Evolutionary conservation across 2,797 vertebrate genomes (phyloP).

Genomic region (Babyrousa celebensis): DNA sequence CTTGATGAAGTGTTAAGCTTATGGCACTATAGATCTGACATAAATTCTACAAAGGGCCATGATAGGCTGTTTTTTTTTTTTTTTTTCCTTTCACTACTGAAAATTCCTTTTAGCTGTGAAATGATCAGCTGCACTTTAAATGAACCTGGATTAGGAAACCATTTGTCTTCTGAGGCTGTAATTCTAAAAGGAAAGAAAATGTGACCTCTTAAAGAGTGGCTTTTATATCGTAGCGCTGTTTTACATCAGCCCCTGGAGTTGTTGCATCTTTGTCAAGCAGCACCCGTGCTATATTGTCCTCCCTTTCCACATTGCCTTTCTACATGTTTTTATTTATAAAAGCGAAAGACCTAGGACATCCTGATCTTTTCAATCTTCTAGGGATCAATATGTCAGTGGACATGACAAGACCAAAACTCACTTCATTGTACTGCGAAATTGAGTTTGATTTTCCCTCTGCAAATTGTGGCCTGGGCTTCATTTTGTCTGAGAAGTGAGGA

Average conservation of each 20-base stretch:
- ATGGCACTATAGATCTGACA: constrained; percentile 86
- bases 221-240: constrained; percentile 10
- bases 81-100: constrained; percentile 61
- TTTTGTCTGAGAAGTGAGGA: constrained; percentile 28
- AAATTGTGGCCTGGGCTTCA: constrained; percentile 56
- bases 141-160: constrained; percentile 83
- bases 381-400: constrained; percentile 80
- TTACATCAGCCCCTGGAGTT: constrained; percentile 49
- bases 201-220: constrained; percentile 29
- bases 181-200: constrained; percentile 69
- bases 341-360: constrained; percentile 50
- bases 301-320: constrained; percentile 41
- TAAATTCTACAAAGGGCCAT: constrained; percentile 84
- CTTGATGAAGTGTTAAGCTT: constrained; percentile 85
- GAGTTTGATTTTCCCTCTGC: constrained; percentile 84
- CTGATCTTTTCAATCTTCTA: constrained; percentile 69
- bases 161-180: constrained; percentile 81
- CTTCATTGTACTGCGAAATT: constrained; percentile 83
- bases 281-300: not conserved
- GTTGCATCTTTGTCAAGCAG: constrained; percentile 45
- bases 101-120: constrained; percentile 86
- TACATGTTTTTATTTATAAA: not conserved
- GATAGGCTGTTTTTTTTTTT: not conserved
- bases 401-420: constrained; percentile 82
- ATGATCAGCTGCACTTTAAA: constrained; percentile 88